These are phyloP conservation scores for Caenorhabditis imperialis DNA, from an alignment of 2,888 invertebrate species.

Conservation along the genomic window DNA sequence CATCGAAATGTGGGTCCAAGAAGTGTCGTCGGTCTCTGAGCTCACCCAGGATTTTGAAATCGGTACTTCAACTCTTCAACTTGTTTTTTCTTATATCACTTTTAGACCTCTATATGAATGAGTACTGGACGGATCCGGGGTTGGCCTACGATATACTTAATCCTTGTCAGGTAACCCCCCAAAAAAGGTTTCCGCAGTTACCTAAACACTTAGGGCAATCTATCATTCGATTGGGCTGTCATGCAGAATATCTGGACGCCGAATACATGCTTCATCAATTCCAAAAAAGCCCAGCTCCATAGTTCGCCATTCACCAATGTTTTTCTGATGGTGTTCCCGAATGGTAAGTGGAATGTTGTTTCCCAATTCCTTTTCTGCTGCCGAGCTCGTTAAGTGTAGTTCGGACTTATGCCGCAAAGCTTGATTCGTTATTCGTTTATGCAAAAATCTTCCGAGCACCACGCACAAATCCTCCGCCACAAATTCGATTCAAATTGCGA, in stretches of 20 bases:
- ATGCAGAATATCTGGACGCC: constrained; percentile 76
- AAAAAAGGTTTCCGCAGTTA: constrained; percentile 11
- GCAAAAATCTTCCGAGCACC: constrained; percentile 57
- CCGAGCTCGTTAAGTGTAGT: constrained; percentile 54
- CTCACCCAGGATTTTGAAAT: constrained; percentile 78
- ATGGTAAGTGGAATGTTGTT: constrained; percentile 64
- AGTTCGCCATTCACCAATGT: constrained; percentile 77
- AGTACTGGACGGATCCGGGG: constrained; percentile 78
- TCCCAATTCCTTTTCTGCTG: too few species aligned
- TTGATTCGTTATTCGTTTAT: constrained; percentile 58
- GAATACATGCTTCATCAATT: constrained; percentile 78
- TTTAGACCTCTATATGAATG: constrained; percentile 78
- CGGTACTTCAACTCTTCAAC: constrained; percentile 65
- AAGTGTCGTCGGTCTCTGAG: constrained; percentile 77
- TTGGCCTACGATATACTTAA: constrained; percentile 74
- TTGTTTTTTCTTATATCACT: neutral
- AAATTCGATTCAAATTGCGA: constrained; percentile 28
- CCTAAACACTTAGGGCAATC: constrained; percentile 67
- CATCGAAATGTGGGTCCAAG: constrained; percentile 78
- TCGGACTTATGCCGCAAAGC: constrained; percentile 55
- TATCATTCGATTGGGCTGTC: constrained; percentile 76
- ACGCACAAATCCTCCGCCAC: constrained; percentile 10
- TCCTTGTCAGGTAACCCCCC: constrained; percentile 71
- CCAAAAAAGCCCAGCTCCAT: constrained; percentile 77
- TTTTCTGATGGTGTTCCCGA: constrained; percentile 78